Evolutionary conservation across 2,888 invertebrate genomes (phyloP), one percentile per base, ranked within the genome.

Genomic region (Agriopis marginaria): DNA sequence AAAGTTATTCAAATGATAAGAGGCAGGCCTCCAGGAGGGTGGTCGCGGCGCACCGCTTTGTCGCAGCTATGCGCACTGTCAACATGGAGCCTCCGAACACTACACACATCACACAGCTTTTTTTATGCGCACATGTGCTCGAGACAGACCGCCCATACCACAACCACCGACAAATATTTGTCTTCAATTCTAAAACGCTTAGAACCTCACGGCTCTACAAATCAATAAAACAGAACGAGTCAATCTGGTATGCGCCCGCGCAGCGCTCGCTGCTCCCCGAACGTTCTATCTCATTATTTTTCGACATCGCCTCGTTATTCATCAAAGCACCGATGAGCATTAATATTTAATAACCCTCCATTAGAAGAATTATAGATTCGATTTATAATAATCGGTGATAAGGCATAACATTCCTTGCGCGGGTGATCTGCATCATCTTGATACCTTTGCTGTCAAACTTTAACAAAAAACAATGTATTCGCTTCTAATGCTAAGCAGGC

Each of bases 41-140:
- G 91, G 92, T 89, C 77, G 82, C 78, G 79, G 79, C 81, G 77
- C 82, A 78, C 69, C 81, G 86, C 87, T 86, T 86, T 84, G 86
- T 84, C 86, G 80, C 84, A 89, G 89, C 88, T 93, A 93, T 94
- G 93, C 91, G 89, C 86, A 90, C 83, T 92, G 93, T 93, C 93
- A 94, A 93, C 92, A 93, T 83, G 72, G 78, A 77, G 79, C 82
- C 87, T 83, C 82, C 82, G 78, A 85, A 80, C 86, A 87, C 88
- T 85, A 81, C 84, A 86, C 87, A 85, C 84, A 82, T 84, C 84
- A 89, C 88, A 90, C 87, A 86, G 80, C 88, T 91, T 91, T 91
- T 91, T 91, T 92, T 91, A 86, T 85, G 79, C 85, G 86, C 90
- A 89, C 90, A 90, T 89, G 87, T 90, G 89, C 85, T 85, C 86